phyloP scores from a whole-genome alignment of 2,888 invertebrate species.

The Pristionchus entomophagus region DNA sequence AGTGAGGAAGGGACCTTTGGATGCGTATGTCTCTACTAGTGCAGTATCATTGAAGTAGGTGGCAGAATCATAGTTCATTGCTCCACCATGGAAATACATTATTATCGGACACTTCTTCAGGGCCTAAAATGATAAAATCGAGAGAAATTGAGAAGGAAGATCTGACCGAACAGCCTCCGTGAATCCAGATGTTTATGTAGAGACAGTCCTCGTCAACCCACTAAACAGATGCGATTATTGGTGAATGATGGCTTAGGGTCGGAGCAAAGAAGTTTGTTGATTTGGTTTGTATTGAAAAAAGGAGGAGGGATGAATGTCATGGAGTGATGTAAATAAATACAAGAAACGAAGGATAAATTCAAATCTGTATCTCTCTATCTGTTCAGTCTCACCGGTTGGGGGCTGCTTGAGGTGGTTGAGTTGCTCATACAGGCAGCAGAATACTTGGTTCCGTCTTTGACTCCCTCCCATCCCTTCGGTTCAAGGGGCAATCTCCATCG shows the following conservation, averaged over 20 bases:
- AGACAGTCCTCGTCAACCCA: slow-evolving; percentile 44
- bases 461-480: slow-evolving; percentile 12
- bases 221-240: not conserved
- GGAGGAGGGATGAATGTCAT: too few relatives aligned
- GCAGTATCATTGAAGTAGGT: slow-evolving; percentile 42
- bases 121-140: too few relatives aligned
- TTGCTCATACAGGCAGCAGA: slow-evolving; percentile 46
- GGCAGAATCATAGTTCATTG: slow-evolving; percentile 46
- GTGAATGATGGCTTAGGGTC: too few relatives aligned
- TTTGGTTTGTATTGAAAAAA: too few relatives aligned
- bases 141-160: not conserved
- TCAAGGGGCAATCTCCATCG: slow-evolving; percentile 23
- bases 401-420: slow-evolving; percentile 19
- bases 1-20: not conserved
- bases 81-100: slow-evolving; percentile 44
- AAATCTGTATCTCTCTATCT: too few relatives aligned
- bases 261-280: too few relatives aligned
- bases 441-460: slow-evolving; percentile 28
- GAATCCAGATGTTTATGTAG: slow-evolving; percentile 30
- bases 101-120: slow-evolving; percentile 37
- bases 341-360: too few relatives aligned
- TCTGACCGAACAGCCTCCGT: slow-evolving; percentile 37
- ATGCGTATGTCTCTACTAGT: slow-evolving; percentile 2
- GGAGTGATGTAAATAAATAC: not conserved
- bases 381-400: slow-evolving; percentile 37